Base-by-base conservation (phyloP, 2,797 vertebrate genomes). In the Gymnopithys bicolor region DNA sequence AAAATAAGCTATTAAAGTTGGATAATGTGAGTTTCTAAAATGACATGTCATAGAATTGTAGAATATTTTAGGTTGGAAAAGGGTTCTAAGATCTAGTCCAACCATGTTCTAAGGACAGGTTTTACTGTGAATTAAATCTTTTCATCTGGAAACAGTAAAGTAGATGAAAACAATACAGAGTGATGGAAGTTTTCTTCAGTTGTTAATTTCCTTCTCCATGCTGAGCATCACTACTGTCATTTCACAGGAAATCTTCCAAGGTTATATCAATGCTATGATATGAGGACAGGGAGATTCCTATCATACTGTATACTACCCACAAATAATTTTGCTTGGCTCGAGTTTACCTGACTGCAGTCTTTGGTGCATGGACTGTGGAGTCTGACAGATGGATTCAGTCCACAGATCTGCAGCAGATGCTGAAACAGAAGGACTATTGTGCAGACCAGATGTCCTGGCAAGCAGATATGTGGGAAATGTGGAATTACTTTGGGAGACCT, bases 11-110 rank as follows among this genome's bases (percentile, higher is more conserved):
- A 13, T n/a, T 52, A 46, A 52, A 67, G 13, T 17, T 77, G 45
- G 18, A 18, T 70, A 67, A 74, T 7, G 14, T 10, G 16, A 4
- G 5, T 71, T 88, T 88, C 35, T 60, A 22, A 75, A 84, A 78
- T 60, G 5, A 12, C 3, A 4, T 7, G 11, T 37, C 1, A 0
- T 17, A 35, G 27, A 84, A 48, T n/a, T 0, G 0, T 15, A n/a
- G 13, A 66, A 15, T 60, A 7, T 60, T 59, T 48, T 35, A 53
- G 35, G 16, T 15, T 60, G 37, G 19, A 66, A 46, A 67, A 60
- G 19, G 32, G 5, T 32, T 41, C 15, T 53, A 46, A 46, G 15
- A 66, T 41, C 59, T 53, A 48, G 15, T 73, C 25, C 52, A 73
- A 66, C 12, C 10, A 19, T 46, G 15, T 35, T 73, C 5, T 86